Conservation (phyloP, 2,888 invertebrate genomes). For the Julus scanicus region DNA sequence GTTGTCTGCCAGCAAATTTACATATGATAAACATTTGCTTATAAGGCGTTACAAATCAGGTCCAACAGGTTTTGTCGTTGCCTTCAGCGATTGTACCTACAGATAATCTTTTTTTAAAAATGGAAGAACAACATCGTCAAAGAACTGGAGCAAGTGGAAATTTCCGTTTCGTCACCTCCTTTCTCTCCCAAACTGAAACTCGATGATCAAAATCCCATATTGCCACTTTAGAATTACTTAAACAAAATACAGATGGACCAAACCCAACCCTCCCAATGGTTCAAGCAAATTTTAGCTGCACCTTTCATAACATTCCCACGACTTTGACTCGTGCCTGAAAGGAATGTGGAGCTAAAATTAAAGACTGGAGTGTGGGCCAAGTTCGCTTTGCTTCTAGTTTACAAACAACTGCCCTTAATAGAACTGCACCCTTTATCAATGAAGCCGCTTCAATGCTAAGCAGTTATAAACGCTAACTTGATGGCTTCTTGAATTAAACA, state of each 20-base stretch:
- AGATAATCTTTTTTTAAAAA: not conserved
- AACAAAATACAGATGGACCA: not conserved
- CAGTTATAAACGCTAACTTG: no score
- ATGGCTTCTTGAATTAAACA: no score
- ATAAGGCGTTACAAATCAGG: not conserved
- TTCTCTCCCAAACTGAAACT: not conserved
- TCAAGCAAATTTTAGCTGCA: not conserved
- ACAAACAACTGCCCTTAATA: not conserved
- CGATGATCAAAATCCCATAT: not conserved
- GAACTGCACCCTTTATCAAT: not conserved
- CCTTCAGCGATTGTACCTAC: not conserved
- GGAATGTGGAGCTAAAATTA: constrained; percentile 36
- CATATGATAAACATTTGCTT: no score
- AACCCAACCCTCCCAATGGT: not conserved
- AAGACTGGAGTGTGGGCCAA: constrained; percentile 8
- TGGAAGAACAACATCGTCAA: not conserved
- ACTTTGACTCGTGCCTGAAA: constrained; percentile 16
- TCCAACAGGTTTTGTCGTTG: not conserved
- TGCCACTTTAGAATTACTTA: not conserved
- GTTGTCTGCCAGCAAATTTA: no score
- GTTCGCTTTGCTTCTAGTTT: constrained; percentile 1
- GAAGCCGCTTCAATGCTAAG: not conserved
- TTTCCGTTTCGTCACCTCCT: not conserved
- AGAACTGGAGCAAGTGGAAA: constrained; percentile 1
- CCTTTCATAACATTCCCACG: constrained; percentile 32